phyloP scores from a whole-genome alignment of 2,888 invertebrate genomes.

The Amblyjoppa proteus region DNA sequence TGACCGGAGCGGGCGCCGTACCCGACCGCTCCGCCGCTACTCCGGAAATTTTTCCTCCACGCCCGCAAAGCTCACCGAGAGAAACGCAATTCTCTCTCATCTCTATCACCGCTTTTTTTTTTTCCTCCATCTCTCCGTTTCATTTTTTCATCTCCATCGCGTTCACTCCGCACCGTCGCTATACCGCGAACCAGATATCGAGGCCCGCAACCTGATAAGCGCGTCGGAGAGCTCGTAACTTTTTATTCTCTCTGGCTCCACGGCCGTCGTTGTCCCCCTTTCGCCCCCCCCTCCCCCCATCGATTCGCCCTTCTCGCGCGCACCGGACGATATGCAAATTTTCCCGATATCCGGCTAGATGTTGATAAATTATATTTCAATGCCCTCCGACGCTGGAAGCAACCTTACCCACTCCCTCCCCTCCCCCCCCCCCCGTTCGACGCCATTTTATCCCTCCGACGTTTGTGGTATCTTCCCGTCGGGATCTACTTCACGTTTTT shows the following conservation, averaged over 20 bases:
- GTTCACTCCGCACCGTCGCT: neutral
- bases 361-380: constrained; percentile 70
- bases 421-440: neutral
- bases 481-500: constrained; percentile 40
- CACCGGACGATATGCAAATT: constrained; percentile 66
- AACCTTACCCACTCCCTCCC: neutral
- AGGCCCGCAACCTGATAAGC: constrained; percentile 58
- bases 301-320: neutral
- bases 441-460: neutral
- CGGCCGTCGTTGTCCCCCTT: neutral
- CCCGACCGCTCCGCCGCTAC: neutral
- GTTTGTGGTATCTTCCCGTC: constrained; percentile 8
- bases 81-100: constrained; percentile 43
- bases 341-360: constrained; percentile 60
- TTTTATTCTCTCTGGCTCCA: constrained; percentile 47
- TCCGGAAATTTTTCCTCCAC: neutral
- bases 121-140: neutral
- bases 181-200: constrained; percentile 41
- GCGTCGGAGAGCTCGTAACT: constrained; percentile 53
- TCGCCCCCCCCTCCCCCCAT: neutral
- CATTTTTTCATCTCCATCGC: constrained; percentile 1
- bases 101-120: neutral
- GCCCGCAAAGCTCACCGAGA: neutral
- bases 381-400: constrained; percentile 30
- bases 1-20: constrained; percentile 14